Evolutionary conservation across 1,140 invertebrate genomes (phyloP).

Genomic region (Gryon sp.): DNA sequence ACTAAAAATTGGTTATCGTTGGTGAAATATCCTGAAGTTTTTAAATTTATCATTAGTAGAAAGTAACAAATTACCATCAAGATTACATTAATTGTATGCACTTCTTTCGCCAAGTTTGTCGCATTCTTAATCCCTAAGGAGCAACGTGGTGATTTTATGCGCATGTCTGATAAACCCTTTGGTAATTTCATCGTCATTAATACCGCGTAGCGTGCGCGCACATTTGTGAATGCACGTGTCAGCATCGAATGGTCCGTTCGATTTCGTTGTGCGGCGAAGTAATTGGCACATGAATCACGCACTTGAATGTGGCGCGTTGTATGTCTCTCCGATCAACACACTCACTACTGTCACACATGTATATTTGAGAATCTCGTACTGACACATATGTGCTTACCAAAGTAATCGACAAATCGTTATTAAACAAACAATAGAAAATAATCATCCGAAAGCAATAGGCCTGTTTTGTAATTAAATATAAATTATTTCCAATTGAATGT

Average conservation of each 20-base stretch:
- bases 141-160: constrained; percentile 10
- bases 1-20: no score
- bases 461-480: no score
- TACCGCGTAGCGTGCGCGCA: constrained; percentile 27
- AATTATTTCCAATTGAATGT: no score
- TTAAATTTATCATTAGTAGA: no score
- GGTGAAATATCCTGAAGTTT: no score
- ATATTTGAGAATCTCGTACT: not conserved
- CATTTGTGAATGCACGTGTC: constrained; percentile 45
- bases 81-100: constrained; percentile 45
- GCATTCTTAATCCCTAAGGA: constrained; percentile 30
- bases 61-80: constrained; percentile 31
- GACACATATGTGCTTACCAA: not conserved
- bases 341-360: constrained; percentile 13
- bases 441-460: constrained; percentile 59
- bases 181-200: constrained; percentile 58
- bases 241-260: constrained; percentile 49
- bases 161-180: constrained; percentile 45
- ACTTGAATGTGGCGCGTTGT: constrained; percentile 66
- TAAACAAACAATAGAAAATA: constrained; percentile 73
- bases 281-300: constrained; percentile 76
- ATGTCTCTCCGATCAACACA: constrained; percentile 56
- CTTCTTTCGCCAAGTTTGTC: constrained; percentile 31
- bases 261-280: constrained; percentile 67
- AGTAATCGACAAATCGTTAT: constrained; percentile 57